Evolutionary conservation across 1,140 invertebrate species (phyloP), one percentile per base, ranked within the genome.

Genomic region (Micrasema minimum): DNA sequence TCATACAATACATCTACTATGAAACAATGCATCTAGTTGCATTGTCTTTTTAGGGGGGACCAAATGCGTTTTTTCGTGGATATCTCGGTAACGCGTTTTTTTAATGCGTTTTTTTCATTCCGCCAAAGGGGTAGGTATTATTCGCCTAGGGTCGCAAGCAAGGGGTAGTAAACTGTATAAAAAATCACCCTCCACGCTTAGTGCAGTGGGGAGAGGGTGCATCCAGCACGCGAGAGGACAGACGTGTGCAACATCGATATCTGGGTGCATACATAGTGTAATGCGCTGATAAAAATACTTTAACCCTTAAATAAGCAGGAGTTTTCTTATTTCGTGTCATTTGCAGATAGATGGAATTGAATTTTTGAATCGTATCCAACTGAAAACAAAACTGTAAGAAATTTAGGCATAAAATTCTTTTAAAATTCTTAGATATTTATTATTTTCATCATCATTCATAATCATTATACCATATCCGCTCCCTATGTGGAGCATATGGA

Each of bases 21-120:
- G 66, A 75, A 70, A 75, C 74, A 75, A 75, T 66, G 70, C 69
- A 66, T 55, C 48, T 43, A 38, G 18, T 22, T 45, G 48, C 37
- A 67, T 75, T 69, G 73, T 75, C n/a, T 11, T 38, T 45, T 26
- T 31, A 18, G 45, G 61, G 72, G 72, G 48, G 59, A 66, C 41
- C 23, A 55, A 75, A 75, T 75, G 73, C 45, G 37, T 70, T 75
- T 75, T 72, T 72, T 69, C 74, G 64, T 72, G 66, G 74, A 67
- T 72, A 69, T 72, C 69, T 72, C 70, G 66, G 74, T 72, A 70
- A 72, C 74, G 70, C 70, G 62, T 75, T 75, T 75, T 75, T 75
- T 72, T 66, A 72, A 70, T 69, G 69, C 48, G 41, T 71, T 75
- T 66, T 71, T 64, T 74, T 67, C 67, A 61, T 69, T 61, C 69